These are phyloP conservation scores for Ennomos quercinarius DNA, from an alignment of 2,888 invertebrate genomes.

Conservation along the genomic window DNA sequence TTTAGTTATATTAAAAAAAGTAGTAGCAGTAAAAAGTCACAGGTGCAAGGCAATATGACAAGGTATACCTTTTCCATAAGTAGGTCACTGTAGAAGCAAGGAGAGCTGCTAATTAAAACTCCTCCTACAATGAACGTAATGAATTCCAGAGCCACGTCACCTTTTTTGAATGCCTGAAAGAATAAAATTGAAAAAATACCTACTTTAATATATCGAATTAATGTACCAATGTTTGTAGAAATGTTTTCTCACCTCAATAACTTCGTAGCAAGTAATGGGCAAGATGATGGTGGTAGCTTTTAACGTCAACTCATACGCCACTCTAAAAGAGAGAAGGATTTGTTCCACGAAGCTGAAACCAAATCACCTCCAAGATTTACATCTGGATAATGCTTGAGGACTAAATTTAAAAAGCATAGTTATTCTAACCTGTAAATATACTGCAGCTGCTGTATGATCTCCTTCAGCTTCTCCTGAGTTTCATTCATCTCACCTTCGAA, in stretches of 20 bases:
- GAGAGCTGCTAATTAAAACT: conserved; percentile 29
- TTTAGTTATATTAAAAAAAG: too few species aligned
- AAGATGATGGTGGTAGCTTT: conserved; percentile 34
- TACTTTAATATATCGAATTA: too few species aligned
- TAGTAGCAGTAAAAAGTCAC: too few species aligned
- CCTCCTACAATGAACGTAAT: conserved; percentile 36
- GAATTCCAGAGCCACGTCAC: conserved; percentile 42
- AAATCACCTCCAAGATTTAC: too few species aligned
- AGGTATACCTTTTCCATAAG: conserved; percentile 46
- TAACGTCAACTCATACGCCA: conserved; percentile 40
- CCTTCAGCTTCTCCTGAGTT: conserved; percentile 42
- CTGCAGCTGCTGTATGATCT: conserved; percentile 47
- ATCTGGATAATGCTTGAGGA: too few species aligned
- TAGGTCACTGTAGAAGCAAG: conserved; percentile 45
- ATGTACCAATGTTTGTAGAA: too few species aligned
- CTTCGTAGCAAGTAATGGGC: conserved; percentile 40
- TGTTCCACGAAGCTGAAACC: conserved; percentile 39
- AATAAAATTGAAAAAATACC: conserved; percentile 20
- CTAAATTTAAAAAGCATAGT: too few species aligned
- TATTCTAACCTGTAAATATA: conserved; percentile 47
- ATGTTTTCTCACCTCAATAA: conserved; percentile 35
- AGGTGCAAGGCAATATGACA: too few species aligned
- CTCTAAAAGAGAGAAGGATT: conserved; percentile 32
- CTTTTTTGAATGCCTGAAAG: conserved; percentile 38
- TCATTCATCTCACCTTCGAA: conserved; percentile 43